Percentiles rank a stretch among this genome's conserved stretches.
Evolutionary conservation across 2,113 vertebrate genomes (phyloP).

Genomic region (Eulacestoma nigropectus): DNA sequence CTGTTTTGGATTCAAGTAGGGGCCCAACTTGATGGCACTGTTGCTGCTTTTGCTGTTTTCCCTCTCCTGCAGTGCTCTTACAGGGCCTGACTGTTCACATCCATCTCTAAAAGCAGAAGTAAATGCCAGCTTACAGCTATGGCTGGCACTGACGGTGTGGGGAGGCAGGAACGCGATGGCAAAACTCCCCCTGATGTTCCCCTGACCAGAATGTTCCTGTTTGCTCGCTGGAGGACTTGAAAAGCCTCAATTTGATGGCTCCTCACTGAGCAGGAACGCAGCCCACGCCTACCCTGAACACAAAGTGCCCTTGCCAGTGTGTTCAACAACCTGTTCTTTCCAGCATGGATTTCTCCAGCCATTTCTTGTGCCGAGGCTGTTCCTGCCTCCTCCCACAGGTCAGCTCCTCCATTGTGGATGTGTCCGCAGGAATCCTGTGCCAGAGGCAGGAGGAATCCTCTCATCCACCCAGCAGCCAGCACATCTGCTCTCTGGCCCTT

Average conservation of each 20-base stretch:
- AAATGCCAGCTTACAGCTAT: rapidly evolving
- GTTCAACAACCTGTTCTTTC: not conserved
- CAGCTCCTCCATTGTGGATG: rapidly evolving
- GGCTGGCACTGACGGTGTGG: not conserved
- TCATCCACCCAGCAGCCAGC: not conserved
- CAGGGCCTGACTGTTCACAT: not conserved
- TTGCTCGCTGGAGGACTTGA: not conserved
- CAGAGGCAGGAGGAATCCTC: not conserved
- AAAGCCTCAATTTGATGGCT: not conserved
- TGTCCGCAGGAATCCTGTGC: rapidly evolving
- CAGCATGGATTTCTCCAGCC: not conserved
- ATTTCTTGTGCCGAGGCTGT: rapidly evolving
- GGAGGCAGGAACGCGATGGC: not conserved
- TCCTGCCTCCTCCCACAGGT: not conserved
- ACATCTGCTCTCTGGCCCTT: not conserved
- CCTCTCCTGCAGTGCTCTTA: not conserved
- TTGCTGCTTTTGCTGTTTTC: not conserved
- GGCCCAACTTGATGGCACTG: not conserved
- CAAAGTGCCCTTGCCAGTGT: not conserved
- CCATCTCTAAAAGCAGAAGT: not conserved
- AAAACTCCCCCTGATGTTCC: not conserved
- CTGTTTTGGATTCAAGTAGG: not conserved
- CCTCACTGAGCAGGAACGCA: not conserved
- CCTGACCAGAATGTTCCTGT: not conserved
- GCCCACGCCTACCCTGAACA: not conserved